phyloP scores from a whole-genome alignment of 2,113 vertebrate genomes.

The cattle (Bos taurus) region DNA sequence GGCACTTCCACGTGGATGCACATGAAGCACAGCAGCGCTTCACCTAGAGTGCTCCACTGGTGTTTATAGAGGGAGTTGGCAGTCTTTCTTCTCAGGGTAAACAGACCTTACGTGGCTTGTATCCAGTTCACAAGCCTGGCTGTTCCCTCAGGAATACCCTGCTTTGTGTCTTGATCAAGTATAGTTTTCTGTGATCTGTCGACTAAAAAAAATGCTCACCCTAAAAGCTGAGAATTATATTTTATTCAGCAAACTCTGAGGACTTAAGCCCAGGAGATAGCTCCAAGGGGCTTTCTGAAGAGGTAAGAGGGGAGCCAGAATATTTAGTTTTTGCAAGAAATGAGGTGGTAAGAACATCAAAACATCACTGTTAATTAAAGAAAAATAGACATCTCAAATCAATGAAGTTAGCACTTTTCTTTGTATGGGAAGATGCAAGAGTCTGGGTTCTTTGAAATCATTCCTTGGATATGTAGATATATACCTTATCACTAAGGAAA shows the following conservation, averaged over 20 bases:
- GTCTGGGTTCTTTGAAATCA: not conserved
- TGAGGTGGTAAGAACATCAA: not conserved
- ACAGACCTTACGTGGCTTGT: not conserved
- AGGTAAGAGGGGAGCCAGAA: not conserved
- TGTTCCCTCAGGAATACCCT: not conserved
- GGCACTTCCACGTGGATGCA: not conserved
- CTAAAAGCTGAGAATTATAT: not conserved
- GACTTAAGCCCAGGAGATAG: not conserved
- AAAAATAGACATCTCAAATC: not conserved
- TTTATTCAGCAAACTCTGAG: not conserved
- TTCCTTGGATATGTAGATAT: not conserved
- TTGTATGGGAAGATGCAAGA: not conserved
- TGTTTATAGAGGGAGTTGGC: not conserved
- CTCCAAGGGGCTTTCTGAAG: not conserved
- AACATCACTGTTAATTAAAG: not conserved
- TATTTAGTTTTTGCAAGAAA: not conserved
- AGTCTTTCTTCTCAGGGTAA: not conserved
- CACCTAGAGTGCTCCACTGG: not conserved
- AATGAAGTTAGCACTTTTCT: not conserved
- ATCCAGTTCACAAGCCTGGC: not conserved
- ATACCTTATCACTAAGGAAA: not conserved
- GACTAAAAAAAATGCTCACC: not conserved
- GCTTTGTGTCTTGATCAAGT: not conserved
- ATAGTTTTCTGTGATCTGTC: not conserved
- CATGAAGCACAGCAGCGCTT: not conserved